A percentile compares a stretch with the other conserved stretches of the same genome.
phyloP scores from a whole-genome alignment of 2,888 invertebrate genomes.

The Cephus nigrinus region DNA sequence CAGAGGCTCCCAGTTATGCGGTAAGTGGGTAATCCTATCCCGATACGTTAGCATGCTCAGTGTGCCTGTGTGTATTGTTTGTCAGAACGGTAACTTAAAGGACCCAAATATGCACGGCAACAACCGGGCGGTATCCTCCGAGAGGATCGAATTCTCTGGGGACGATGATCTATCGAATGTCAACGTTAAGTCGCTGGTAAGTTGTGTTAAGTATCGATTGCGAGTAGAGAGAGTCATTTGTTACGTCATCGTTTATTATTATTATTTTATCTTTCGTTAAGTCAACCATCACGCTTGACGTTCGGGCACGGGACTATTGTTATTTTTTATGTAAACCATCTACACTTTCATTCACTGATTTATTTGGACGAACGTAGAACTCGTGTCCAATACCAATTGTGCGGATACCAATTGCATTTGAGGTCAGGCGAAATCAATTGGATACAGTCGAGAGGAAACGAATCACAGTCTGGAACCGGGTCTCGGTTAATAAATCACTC shows the following conservation, averaged over 20 bases:
- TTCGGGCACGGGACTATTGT: background rate
- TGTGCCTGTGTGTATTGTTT: conserved; percentile 48
- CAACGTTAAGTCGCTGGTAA: conserved; percentile 75
- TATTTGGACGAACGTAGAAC: background rate
- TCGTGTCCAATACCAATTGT: background rate
- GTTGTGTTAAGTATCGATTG: conserved; percentile 46
- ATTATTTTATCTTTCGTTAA: no score
- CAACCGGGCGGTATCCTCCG: conserved; percentile 48
- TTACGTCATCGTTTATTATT: background rate
- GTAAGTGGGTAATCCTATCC: background rate
- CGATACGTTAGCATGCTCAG: conserved; percentile 44
- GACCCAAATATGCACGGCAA: conserved; percentile 57
- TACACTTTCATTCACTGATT: background rate
- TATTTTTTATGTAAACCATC: background rate
- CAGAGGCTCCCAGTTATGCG: background rate
- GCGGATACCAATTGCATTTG: background rate
- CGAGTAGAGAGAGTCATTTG: background rate
- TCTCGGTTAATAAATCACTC: background rate
- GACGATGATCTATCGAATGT: conserved; percentile 73
- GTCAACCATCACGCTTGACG: background rate
- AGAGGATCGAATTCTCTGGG: conserved; percentile 60
- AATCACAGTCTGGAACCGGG: background rate
- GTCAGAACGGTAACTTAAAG: conserved; percentile 57
- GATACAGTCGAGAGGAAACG: background rate
- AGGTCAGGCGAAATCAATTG: background rate